Evolutionary conservation across 1,140 invertebrate species (phyloP), one percentile per base, ranked within the genome.

Genomic region (Aphelenchoides avenae): DNA sequence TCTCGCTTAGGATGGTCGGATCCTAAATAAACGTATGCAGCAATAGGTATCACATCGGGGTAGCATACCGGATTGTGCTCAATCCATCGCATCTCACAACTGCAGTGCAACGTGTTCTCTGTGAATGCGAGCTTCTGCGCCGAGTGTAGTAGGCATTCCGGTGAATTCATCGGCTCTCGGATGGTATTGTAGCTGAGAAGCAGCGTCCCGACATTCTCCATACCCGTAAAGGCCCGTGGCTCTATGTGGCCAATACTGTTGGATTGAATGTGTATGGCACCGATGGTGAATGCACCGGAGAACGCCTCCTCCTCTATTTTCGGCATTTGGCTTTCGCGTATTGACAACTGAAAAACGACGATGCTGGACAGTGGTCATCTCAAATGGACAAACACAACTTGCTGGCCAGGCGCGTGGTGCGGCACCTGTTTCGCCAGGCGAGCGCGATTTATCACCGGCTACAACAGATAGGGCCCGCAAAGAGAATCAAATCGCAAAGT

Each of bases 121-220:
- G 51, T 67, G 31, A 69, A 69, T 5, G 68, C 49, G 20, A 69
- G 63, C 51, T 68, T 71, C 30, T 68, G 56, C 3, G 67, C 67
- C n/a, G 24, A 46, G 39, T 73, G 39, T 11, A 39, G n/a, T 3
- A 68, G 29, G 39, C 70, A 73, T 6, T 69, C 64, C 0, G 64
- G 66, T 7, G 65, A 57, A 2, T 11, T n/a, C 4, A 69, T 44
- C 5, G 67, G 52, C 11, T 56, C 46, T 13, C 48, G 34, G 11
- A 69, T 46, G 26, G 64, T 69, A 36, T 73, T 69, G 24, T 69
- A 71, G 27, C 27, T 64, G 29, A 69, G 42, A 11, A 69, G 24
- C 20, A 69, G 42, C 13, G 43, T 43, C 11, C 67, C 67, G n/a
- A 69, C 5, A 49, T 69, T 69, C 36, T 69, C 67, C 11, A 53